These are phyloP conservation scores for Drosophila murphyi DNA, from an alignment of 1,140 invertebrate genomes.

Conservation along the genomic window DNA sequence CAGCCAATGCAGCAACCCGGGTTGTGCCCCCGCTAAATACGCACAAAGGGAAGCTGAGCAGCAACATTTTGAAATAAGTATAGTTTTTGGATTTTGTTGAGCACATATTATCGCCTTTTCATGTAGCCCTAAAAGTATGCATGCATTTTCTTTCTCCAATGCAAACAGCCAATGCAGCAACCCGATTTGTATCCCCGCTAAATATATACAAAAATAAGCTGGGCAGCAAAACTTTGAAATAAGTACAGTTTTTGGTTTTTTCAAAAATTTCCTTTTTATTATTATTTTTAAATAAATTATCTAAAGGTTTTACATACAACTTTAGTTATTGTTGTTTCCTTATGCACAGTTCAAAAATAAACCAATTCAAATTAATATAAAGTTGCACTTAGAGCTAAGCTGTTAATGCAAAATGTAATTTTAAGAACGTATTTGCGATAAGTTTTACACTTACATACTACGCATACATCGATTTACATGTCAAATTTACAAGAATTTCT, in stretches of 20 bases:
- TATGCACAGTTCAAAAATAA: constrained; percentile 10
- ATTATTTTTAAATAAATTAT: constrained; percentile 80
- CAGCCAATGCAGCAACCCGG: too few relatives aligned
- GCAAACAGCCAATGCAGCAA: background rate
- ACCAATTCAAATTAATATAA: constrained; percentile 21
- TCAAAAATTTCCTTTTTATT: constrained; percentile 42
- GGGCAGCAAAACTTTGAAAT: too few relatives aligned
- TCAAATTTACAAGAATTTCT: constrained; percentile 68
- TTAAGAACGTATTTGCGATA: constrained; percentile 60
- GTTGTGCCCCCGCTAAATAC: too few relatives aligned
- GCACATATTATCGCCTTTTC: constrained; percentile 7
- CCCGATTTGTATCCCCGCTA: background rate
- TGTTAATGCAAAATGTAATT: constrained; percentile 8
- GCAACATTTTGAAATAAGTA: too few relatives aligned
- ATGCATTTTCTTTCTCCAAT: background rate
- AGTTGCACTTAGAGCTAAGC: constrained; percentile 11
- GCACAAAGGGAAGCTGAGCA: too few relatives aligned
- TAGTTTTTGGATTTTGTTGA: too few relatives aligned
- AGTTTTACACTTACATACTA: constrained; percentile 47
- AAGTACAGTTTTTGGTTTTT: background rate
- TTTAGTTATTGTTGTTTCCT: constrained; percentile 62
- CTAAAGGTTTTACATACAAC: constrained; percentile 72
- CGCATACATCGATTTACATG: constrained; percentile 35
- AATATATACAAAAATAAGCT: background rate
- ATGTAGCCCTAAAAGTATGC: background rate